phyloP scores from a whole-genome alignment of 2,113 vertebrate species.

The Oxygymnocypris stewartii region DNA sequence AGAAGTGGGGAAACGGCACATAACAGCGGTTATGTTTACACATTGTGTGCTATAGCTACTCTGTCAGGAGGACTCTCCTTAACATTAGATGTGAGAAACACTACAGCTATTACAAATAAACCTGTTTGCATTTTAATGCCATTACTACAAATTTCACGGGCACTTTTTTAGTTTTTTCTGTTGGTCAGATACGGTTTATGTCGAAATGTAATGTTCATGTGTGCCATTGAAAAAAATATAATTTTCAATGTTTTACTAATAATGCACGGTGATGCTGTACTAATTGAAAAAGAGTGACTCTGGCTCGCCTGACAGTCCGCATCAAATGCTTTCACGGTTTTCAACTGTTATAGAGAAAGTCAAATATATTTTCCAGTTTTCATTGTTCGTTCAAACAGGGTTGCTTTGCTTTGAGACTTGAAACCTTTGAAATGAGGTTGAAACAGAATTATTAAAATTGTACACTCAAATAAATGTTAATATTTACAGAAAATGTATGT shows the following conservation, averaged over 20 bases:
- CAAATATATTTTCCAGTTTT: not conserved
- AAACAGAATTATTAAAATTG: conserved; percentile 66
- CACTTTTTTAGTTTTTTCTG: conserved; percentile 47
- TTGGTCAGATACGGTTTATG: conserved; percentile 58
- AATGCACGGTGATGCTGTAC: conserved; percentile 24
- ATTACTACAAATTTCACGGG: not conserved
- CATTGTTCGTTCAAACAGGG: conserved; percentile 33
- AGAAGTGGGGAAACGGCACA: conserved; percentile 67
- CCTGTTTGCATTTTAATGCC: conserved; percentile 23
- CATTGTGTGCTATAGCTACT: conserved; percentile 50
- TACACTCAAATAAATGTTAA: conserved; percentile 76
- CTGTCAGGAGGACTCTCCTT: conserved; percentile 67
- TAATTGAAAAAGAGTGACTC: conserved; percentile 9
- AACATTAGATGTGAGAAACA: conserved; percentile 56
- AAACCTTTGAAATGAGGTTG: conserved; percentile 68
- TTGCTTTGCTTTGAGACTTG: conserved; percentile 68
- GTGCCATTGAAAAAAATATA: conserved; percentile 19
- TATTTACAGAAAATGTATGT: conserved; percentile 59
- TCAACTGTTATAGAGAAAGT: conserved; percentile 6
- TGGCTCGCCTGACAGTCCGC: not conserved
- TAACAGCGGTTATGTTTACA: conserved; percentile 68
- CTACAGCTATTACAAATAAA: conserved; percentile 28
- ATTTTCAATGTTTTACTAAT: not conserved
- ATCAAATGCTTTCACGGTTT: not conserved
- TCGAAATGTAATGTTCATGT: conserved; percentile 58